Evolutionary conservation across 1,140 invertebrate genomes (phyloP).

Genomic region (Oedothorax gibbosus): DNA sequence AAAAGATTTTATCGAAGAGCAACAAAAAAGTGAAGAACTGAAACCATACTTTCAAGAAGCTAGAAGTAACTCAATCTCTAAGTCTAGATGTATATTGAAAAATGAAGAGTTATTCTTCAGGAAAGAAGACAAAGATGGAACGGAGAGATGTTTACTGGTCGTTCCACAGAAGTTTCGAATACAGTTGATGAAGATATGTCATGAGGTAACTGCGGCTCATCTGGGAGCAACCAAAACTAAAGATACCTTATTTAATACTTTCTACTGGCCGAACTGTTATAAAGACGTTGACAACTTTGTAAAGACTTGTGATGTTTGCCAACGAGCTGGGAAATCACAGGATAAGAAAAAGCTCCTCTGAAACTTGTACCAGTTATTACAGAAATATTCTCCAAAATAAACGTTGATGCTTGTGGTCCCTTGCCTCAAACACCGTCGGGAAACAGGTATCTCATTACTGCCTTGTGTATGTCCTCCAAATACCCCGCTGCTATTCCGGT

Average conservation of each 20-base stretch:
- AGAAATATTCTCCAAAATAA: slow-evolving; percentile 24
- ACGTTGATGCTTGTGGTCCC: slow-evolving; percentile 14
- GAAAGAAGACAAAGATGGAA: background rate
- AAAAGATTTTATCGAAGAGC: background rate
- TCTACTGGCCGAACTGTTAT: slow-evolving; percentile 10
- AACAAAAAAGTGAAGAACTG: background rate
- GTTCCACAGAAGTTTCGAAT: slow-evolving; percentile 9
- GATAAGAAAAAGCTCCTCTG: background rate
- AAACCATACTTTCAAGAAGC: background rate
- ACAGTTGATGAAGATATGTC: background rate
- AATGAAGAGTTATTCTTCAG: background rate
- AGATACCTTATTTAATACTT: background rate
- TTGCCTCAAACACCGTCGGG: background rate
- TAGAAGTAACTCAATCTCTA: background rate
- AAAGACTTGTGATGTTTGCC: slow-evolving; percentile 2
- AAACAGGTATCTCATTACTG: slow-evolving; percentile 13
- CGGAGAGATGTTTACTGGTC: background rate
- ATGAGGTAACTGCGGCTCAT: background rate
- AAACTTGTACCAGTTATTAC: slow-evolving; percentile 4
- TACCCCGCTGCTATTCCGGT: slow-evolving; percentile 3
- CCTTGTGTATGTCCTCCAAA: slow-evolving; percentile 3
- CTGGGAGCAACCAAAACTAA: background rate
- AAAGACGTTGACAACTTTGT: slow-evolving; percentile 9
- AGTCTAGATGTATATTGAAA: background rate
- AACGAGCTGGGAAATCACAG: background rate